A percentile compares a stretch with the other conserved stretches of the same genome.
These are phyloP conservation scores for Chloroceryle inda DNA, from an alignment of 2,797 vertebrate species.

Conservation along the genomic window DNA sequence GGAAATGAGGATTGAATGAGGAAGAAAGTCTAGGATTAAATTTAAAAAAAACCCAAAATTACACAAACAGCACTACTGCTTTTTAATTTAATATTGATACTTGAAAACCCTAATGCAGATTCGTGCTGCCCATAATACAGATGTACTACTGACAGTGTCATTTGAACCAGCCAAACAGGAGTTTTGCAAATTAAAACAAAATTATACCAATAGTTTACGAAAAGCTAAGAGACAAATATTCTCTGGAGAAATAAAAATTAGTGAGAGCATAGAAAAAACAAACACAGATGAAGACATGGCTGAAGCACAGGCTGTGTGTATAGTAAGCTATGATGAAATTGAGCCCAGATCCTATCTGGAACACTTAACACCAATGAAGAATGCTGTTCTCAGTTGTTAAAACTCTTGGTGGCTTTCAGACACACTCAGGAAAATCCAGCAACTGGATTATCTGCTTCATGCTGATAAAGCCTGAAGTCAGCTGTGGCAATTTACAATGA, in stretches of 20 bases:
- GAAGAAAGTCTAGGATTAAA: neutral
- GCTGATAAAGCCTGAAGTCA: neutral
- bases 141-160: neutral
- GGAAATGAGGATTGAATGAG: neutral
- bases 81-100: neutral
- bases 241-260: conserved; percentile 19
- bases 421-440: neutral
- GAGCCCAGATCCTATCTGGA: neutral
- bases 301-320: neutral
- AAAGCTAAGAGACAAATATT: conserved; percentile 18
- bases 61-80: neutral
- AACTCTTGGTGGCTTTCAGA: neutral
- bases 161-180: neutral
- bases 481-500: neutral
- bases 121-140: neutral
- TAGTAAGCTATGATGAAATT: neutral
- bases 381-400: neutral
- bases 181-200: conserved; percentile 18
- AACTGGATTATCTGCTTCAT: neutral
- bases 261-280: neutral
- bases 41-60: no score
- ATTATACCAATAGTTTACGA: neutral
- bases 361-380: neutral
- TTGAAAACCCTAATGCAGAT: neutral
- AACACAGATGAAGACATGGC: neutral